Conservation (phyloP, 2,888 invertebrate species). For the Adineta ricciae region DNA sequence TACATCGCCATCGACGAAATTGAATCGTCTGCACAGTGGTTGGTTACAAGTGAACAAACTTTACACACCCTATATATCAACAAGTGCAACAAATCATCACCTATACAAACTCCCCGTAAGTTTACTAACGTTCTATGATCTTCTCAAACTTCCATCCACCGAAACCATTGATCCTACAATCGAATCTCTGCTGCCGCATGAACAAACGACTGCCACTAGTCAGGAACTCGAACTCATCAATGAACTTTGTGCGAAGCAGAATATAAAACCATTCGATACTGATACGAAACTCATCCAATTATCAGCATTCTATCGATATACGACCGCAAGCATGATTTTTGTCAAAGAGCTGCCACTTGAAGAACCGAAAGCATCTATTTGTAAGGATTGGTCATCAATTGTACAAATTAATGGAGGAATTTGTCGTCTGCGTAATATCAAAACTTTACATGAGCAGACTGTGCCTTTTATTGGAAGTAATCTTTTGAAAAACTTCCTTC, state of each 20-base stretch:
- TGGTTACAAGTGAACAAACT: slow-evolving; percentile 11
- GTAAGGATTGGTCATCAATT: background rate
- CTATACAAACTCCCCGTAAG: background rate
- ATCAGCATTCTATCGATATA: background rate
- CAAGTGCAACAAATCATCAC: background rate
- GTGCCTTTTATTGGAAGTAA: slow-evolving; percentile 13
- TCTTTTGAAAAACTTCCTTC: background rate
- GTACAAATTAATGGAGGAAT: slow-evolving; percentile 8
- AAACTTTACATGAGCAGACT: background rate
- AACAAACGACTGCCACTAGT: background rate
- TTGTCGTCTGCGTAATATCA: background rate
- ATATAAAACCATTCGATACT: background rate
- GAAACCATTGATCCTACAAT: background rate
- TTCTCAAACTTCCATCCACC: background rate
- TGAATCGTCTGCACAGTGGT: background rate
- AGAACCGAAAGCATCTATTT: background rate
- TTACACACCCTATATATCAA: background rate
- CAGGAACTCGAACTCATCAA: slow-evolving; percentile 6
- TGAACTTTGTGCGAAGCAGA: background rate
- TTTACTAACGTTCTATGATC: slow-evolving; percentile 5
- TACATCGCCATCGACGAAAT: background rate
- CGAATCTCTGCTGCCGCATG: background rate
- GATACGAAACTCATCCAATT: background rate
- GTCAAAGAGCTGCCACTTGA: background rate
- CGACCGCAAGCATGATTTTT: background rate